These are phyloP conservation scores for Tamandua tetradactyla DNA, from an alignment of 2,797 vertebrate species.

Conservation along the genomic window DNA sequence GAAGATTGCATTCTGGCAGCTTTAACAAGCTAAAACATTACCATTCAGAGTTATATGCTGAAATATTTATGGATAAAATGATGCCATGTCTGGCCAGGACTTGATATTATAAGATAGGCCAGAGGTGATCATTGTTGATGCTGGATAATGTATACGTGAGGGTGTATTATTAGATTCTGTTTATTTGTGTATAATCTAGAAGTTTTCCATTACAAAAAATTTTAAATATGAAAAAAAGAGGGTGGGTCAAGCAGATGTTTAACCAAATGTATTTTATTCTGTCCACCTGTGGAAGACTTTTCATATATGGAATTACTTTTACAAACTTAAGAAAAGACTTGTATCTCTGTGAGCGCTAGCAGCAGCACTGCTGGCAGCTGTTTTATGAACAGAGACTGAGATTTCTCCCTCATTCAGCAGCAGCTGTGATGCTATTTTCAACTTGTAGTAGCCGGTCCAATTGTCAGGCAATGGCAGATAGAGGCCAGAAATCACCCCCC, in stretches of 20 bases:
- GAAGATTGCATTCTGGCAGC: too few species aligned
- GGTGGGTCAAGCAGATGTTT: not conserved
- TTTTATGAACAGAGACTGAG: not conserved
- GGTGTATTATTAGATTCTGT: not conserved
- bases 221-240: constrained; percentile 18
- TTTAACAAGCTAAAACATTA: too few species aligned
- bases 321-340: not conserved
- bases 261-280: not conserved
- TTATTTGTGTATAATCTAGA: not conserved
- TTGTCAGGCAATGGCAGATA: constrained; percentile 46
- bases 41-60: not conserved
- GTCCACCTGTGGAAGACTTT: not conserved
- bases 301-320: not conserved
- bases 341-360: not conserved
- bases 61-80: not conserved
- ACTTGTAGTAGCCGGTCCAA: not conserved
- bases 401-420: not conserved
- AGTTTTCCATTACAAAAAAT: not conserved
- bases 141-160: not conserved
- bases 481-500: constrained; percentile 1
- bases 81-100: not conserved
- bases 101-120: not conserved
- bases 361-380: not conserved
- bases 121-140: not conserved
- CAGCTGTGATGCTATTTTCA: constrained; percentile 37